Evolutionary conservation across 2,113 vertebrate genomes (phyloP).

Genomic region (Kryptolebias marmoratus): DNA sequence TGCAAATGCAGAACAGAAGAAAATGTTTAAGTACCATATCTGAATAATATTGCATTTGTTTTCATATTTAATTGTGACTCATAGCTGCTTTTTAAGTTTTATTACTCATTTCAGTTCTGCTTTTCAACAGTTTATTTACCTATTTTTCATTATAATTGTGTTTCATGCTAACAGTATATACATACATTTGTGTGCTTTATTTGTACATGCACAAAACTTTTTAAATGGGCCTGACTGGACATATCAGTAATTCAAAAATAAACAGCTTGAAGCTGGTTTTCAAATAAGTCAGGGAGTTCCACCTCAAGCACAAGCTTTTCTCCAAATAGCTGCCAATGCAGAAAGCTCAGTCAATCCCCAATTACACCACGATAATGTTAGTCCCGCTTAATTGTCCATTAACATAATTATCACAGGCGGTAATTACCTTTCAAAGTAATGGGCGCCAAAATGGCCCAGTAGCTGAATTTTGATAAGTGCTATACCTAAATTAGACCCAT

Average conservation of each 20-base stretch:
- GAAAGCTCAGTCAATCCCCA: constrained; percentile 52
- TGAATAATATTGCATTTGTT: too few relatives aligned
- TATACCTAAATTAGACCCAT: constrained; percentile 59
- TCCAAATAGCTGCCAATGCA: constrained; percentile 50
- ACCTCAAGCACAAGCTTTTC: constrained; percentile 50
- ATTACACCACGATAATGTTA: constrained; percentile 66
- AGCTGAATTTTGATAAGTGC: constrained; percentile 64
- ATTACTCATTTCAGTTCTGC: too few relatives aligned
- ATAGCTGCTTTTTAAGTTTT: too few relatives aligned
- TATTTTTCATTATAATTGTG: too few relatives aligned
- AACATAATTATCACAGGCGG: constrained; percentile 66
- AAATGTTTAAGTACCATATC: too few relatives aligned
- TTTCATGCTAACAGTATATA: too few relatives aligned
- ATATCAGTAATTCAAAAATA: constrained; percentile 41
- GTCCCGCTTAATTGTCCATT: constrained; percentile 66
- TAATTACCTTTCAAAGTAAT: constrained; percentile 76
- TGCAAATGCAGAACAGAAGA: too few relatives aligned
- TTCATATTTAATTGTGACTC: too few relatives aligned
- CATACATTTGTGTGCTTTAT: too few relatives aligned
- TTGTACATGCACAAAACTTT: too few relatives aligned
- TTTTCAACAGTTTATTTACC: too few relatives aligned
- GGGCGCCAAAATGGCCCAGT: constrained; percentile 52
- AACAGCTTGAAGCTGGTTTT: constrained; percentile 43
- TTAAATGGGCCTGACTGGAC: constrained; percentile 8
- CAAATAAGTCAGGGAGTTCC: constrained; percentile 36